A percentile compares a stretch with the other conserved stretches of the same genome.
These are phyloP conservation scores for Hecatera dysodea DNA, from an alignment of 2,888 invertebrate genomes.

Conservation along the genomic window DNA sequence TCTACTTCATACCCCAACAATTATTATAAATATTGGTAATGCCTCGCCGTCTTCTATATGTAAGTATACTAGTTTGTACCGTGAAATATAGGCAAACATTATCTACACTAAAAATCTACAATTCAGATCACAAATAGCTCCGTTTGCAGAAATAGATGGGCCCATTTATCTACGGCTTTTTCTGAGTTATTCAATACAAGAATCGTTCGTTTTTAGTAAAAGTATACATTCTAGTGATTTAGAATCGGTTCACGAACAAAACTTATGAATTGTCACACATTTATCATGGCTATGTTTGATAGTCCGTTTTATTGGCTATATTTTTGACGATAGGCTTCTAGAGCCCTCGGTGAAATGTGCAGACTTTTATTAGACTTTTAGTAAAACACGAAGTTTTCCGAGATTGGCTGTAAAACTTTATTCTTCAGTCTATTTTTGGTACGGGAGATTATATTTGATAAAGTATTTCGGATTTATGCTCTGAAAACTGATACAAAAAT, in stretches of 20 bases:
- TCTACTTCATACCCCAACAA: slow-evolving; percentile 60
- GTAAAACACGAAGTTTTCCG: slow-evolving; percentile 52
- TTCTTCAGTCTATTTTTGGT: slow-evolving; percentile 48
- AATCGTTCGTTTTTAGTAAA: slow-evolving; percentile 59
- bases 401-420: slow-evolving; percentile 50
- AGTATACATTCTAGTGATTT: slow-evolving; percentile 60
- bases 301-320: slow-evolving; percentile 55
- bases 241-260: slow-evolving; percentile 58
- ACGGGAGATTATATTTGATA: slow-evolving; percentile 21
- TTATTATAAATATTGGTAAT: slow-evolving; percentile 66
- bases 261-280: slow-evolving; percentile 62
- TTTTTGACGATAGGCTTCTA: slow-evolving; percentile 53
- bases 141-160: slow-evolving; percentile 64
- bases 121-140: slow-evolving; percentile 66
- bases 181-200: slow-evolving; percentile 66
- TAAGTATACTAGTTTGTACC: slow-evolving; percentile 36
- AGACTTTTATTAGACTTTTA: slow-evolving; percentile 57
- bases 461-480: slow-evolving; percentile 24
- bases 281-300: slow-evolving; percentile 60
- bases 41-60: slow-evolving; percentile 31
- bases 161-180: slow-evolving; percentile 64
- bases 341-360: slow-evolving; percentile 41
- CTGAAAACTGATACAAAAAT: slow-evolving; percentile 22
- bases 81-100: slow-evolving; percentile 62
- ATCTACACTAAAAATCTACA: slow-evolving; percentile 65